Evolutionary conservation across 2,797 vertebrate species (phyloP), one percentile per base, ranked within the genome.

Genomic region (Sebastes taczanowskii): DNA sequence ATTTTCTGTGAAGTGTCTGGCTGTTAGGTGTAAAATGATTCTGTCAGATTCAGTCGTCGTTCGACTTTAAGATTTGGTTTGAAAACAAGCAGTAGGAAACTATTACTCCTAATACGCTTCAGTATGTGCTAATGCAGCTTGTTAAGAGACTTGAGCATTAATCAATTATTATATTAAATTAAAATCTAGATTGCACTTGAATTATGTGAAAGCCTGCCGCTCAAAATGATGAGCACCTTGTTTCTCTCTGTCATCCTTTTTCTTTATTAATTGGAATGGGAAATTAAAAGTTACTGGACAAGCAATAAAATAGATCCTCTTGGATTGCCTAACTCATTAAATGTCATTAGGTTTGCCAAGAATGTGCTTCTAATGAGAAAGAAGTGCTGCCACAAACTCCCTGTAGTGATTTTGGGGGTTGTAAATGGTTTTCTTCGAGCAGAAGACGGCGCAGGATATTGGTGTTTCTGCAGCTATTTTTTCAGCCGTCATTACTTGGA

Each of bases 241-340:
- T 72, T 68, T 80, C 73, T 59, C n/a, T 11, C 9, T 73, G 62
- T 69, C 69, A 53, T 74, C 46, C 22, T 13, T 66, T 61, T 74
- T 61, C 73, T 77, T 38, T 62, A 86, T 83, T 83, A 85, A 91
- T 83, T 81, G 56, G n/a, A 14, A 5, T 10, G 34, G 56, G 56
- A 74, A 74, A 85, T 56, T 67, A 42, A 79, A 78, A 77, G 8
- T 69, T 60, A 74, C 73, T 76, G 38, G 56, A 72, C 78, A 83
- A 86, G 86, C 85, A 69, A 82, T 88, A 77, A 83, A 82, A 81
- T 34, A 7, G 49, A 30, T 53, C 32, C 18, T 82, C 20, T 64
- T 77, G 27, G 71, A 79, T 71, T 53, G 11, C 61, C 63, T 30
- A 72, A 74, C 80, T 84, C 78, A 88, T 91, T 91, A 90, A 89